Percentiles rank a stretch among this genome's conserved stretches.
Conservation (phyloP, 2,797 vertebrate species). For the Centropyge bicolor region DNA sequence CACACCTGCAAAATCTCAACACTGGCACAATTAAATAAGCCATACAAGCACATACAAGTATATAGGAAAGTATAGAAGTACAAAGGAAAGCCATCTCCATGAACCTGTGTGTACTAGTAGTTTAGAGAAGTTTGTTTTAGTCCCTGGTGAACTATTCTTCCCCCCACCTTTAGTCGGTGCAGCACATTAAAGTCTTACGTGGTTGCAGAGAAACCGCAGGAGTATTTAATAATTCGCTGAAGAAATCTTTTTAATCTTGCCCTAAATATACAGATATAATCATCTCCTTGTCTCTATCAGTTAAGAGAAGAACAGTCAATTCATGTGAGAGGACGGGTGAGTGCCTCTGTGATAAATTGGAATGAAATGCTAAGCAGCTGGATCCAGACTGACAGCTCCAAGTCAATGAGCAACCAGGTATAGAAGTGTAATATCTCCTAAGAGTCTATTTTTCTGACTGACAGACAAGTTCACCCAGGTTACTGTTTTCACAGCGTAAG, state of each 20-base stretch:
- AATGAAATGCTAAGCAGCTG: slow-evolving; percentile 70
- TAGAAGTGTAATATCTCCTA: slow-evolving; percentile 90
- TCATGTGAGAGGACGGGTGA: slow-evolving; percentile 49
- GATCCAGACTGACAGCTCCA: slow-evolving; percentile 79
- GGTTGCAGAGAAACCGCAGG: neutral
- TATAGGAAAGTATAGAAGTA: neutral
- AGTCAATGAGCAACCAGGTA: slow-evolving; percentile 89
- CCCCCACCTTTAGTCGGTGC: neutral
- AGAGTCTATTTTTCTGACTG: slow-evolving; percentile 89
- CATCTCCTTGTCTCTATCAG: slow-evolving; percentile 50
- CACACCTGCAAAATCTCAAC: no score
- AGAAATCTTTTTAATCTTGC: slow-evolving; percentile 30
- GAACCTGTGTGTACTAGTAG: neutral
- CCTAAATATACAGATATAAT: slow-evolving; percentile 53
- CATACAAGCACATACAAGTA: neutral
- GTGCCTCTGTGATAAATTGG: slow-evolving; percentile 73
- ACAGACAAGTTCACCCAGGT: slow-evolving; percentile 87
- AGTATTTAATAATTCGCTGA: slow-evolving; percentile 7
- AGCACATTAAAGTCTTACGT: slow-evolving; percentile 4
- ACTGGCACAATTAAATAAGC: no score
- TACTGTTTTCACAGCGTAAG: slow-evolving; percentile 67
- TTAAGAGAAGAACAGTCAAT: slow-evolving; percentile 60
- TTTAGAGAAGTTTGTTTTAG: neutral
- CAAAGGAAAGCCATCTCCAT: neutral
- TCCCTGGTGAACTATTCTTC: neutral